phyloP scores from a whole-genome alignment of 2,113 vertebrate species.

The Dipodomys stephensi region DNA sequence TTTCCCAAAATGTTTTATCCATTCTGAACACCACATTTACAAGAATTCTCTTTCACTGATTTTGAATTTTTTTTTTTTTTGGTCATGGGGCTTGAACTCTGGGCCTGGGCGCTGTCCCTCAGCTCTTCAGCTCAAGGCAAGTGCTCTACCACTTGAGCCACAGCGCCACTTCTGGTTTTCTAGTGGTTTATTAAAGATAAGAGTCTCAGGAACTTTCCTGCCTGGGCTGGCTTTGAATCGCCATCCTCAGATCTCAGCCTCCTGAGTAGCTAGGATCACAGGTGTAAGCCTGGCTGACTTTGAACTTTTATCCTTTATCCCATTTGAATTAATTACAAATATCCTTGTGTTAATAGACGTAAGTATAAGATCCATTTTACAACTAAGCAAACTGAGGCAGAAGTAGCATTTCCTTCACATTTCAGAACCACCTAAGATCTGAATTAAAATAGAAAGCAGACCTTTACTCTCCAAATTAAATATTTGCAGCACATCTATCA shows the following conservation, averaged over 20 bases:
- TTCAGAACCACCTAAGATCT: not conserved
- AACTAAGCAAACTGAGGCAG: conserved; percentile 43
- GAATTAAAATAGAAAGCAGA: not conserved
- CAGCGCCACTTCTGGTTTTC: too few relatives aligned
- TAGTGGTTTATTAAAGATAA: too few relatives aligned
- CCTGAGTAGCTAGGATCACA: too few relatives aligned
- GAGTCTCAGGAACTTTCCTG: too few relatives aligned
- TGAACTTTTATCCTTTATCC: not conserved
- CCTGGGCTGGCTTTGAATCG: too few relatives aligned
- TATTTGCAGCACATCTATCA: not conserved
- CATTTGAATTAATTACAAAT: not conserved
- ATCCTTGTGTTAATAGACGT: not conserved
- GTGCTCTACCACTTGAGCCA: too few relatives aligned
- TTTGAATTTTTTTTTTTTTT: not conserved
- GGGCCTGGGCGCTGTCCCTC: too few relatives aligned
- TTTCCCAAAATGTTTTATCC: conserved; percentile 41
- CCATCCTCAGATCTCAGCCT: too few relatives aligned
- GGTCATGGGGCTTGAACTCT: too few relatives aligned
- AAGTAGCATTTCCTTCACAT: not conserved
- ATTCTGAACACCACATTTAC: not conserved
- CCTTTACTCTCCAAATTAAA: not conserved
- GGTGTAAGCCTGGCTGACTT: not conserved
- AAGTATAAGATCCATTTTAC: conserved; percentile 11
- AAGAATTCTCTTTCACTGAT: not conserved
- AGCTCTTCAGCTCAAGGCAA: too few relatives aligned